Base-by-base conservation (phyloP, 2,113 vertebrate species). In the Lophochroa leadbeateri region DNA sequence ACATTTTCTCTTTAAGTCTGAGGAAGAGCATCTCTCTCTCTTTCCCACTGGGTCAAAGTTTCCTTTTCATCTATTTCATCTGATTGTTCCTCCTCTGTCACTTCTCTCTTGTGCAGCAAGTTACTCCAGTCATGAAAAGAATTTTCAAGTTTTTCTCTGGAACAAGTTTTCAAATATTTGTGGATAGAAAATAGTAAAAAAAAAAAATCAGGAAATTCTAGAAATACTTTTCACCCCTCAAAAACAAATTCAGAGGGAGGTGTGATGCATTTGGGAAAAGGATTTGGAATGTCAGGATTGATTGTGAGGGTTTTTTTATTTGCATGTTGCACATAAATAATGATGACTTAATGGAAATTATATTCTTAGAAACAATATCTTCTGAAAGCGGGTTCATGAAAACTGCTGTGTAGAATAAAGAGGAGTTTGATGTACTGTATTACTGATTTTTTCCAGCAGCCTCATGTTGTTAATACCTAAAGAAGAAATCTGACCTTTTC, bases 41-140 rank as follows among this genome's bases (percentile, higher is more conserved):
- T 43, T 47, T 21, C 33, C 18, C 0, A 0, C 39, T 82, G 52
- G 29, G 19, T 71, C 1, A 4, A 33, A 75, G 27, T 7, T 90
- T 90, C 75, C 24, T 83, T 96, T 86, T 85, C 7, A 58, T 71
- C 12, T 46, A 0, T 60, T 92, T 86, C 43, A 47, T 68, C 60
- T 41, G 31, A 19, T 75, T 84, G 4, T 78, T 89, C 41, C 27
- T 81, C 10, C 10, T 86, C 25, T 67, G 10, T 41, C 31, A 37
- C 14, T 87, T 93, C 70, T 67, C 12, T 37, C 17, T 50, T 64
- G n/a, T 68, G 47, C 25, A 58, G 29, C 5, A 82, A 68, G 43
- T 75, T 52, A 28, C 6, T 84, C 21, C 14, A 37, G 19, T 27
- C 7, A n/a, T 44, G 20, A 70, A 70, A 80, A 44, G 8, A 71